Base-by-base conservation (phyloP, 2,113 vertebrate species). In the Callopanchax toddi region DNA sequence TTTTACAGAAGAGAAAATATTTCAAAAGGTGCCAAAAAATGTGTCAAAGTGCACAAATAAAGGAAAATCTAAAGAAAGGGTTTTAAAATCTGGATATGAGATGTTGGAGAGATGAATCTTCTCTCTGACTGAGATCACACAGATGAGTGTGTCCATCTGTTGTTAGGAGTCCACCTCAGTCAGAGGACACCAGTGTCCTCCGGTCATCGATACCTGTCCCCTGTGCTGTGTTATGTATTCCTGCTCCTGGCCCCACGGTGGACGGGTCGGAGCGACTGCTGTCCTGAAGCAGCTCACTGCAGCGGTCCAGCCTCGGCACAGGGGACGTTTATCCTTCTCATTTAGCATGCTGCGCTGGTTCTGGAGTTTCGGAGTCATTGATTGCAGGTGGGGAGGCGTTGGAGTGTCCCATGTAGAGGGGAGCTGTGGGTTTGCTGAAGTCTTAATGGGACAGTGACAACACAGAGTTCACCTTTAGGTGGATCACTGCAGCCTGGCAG, bases 281-380 rank as follows among this genome's bases (percentile, higher is more conserved):
- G 87, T 82, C 85, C 78, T 81, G 20, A 87, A 86, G 83, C 65
- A 68, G 89, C 90, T 92, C 78, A 89, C 86, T 73, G 79, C 88
- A 89, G 90, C 90, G 87, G 51, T 86, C 76, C 73, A 51, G 59
- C 54, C 4, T 26, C 43, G 0, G 22, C 71, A 60, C 43, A 6
- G 42, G 74, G 81, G 69, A 75, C 71, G 85, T 89, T 82, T 81
- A 82, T 87, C 85, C 79, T 78, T 82, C 83, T 87, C 79, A 87
- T 89, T 87, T 78, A 71, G 79, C 80, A 89, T 89, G 80, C 90
- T 60, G 64, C 71, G 45, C 83, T 78, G 81, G 82, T 78, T 82
- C 81, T 71, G 84, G 76, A 89, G 66, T 83, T 78, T 71, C 81
- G 76, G 50, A 90, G 78, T 46, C 83, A 90, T 88, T 78, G 91